Evolutionary conservation across 2,797 vertebrate genomes (phyloP), one percentile per base, ranked within the genome.

Genomic region (Simalia tracyae): DNA sequence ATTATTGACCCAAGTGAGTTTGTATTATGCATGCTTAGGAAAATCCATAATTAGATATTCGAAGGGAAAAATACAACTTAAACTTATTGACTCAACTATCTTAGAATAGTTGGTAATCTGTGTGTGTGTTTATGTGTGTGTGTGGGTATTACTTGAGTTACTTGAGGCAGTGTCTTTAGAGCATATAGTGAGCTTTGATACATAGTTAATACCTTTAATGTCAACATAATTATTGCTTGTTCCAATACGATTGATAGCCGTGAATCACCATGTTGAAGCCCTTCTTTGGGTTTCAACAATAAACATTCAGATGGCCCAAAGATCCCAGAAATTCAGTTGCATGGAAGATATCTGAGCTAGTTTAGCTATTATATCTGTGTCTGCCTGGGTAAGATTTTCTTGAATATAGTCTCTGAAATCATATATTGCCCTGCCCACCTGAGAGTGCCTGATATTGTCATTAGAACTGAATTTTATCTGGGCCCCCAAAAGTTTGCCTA

Each of bases 101-200:
- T 60, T 93, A 91, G 7, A 84, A 1, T 92, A 22, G 90, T 95
- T 93, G 95, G 95, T 93, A 90, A 93, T 7, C 84, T 93, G 31
- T 22, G 11, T 42, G 3, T 88, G 57, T 90, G 24, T 54, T 26
- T 89, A 93, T 24, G 22, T 61, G 1, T 42, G 8, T 76, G 72
- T 76, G 6, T 42, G 42, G 42, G 42, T 42, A 76, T 81, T 22
- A 19, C 0, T 42, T 81, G 36, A 46, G 42, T 46, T 46, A 81
- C 42, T 59, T 66, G 81, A 89, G 66, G 3, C 24, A 93, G 61
- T 84, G 24, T 19, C 1, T 0, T 28, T 28, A 76, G 86, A 88
- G 36, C 86, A 14, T 59, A 24, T 11, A n/a, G 14, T 42, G 8
- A 3, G 15, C 24, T 72, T 56, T 59, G 63, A 87, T 66, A 31